Evolutionary conservation across 2,113 vertebrate species (phyloP).

Genomic region (Rallus limicola): DNA sequence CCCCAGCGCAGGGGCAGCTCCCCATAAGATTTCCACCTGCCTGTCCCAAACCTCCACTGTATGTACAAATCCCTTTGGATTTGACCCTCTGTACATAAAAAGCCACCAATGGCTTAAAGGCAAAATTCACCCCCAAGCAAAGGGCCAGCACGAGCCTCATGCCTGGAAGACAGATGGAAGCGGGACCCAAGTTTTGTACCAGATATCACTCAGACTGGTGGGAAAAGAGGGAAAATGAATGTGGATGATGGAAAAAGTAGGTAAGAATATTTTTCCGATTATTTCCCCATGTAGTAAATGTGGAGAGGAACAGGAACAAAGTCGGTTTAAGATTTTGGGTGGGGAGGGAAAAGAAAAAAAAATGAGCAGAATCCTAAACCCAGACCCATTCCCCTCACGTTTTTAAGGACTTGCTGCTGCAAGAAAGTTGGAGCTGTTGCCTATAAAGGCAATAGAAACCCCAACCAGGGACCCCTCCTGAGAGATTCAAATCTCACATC

Average conservation of each 20-base stretch:
- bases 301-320: slow-evolving; percentile 7
- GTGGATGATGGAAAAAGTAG: neutral
- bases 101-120: neutral
- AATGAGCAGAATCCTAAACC: neutral
- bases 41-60: neutral
- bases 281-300: neutral
- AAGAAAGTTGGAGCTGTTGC: neutral
- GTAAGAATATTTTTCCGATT: neutral
- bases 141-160: neutral
- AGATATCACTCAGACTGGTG: neutral
- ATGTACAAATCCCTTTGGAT: neutral
- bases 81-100: rapidly evolving
- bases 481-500: slow-evolving; percentile 43
- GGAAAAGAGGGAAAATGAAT: neutral
- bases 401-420: slow-evolving; percentile 20
- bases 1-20: neutral
- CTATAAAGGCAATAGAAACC: slow-evolving; percentile 47
- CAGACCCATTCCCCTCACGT: neutral
- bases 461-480: slow-evolving; percentile 40
- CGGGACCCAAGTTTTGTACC: neutral
- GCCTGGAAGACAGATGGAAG: neutral
- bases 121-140: neutral
- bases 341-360: neutral
- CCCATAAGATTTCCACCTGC: neutral
- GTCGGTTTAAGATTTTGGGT: neutral